Conservation (phyloP, 1,140 invertebrate species). For the Aphis gossypii region DNA sequence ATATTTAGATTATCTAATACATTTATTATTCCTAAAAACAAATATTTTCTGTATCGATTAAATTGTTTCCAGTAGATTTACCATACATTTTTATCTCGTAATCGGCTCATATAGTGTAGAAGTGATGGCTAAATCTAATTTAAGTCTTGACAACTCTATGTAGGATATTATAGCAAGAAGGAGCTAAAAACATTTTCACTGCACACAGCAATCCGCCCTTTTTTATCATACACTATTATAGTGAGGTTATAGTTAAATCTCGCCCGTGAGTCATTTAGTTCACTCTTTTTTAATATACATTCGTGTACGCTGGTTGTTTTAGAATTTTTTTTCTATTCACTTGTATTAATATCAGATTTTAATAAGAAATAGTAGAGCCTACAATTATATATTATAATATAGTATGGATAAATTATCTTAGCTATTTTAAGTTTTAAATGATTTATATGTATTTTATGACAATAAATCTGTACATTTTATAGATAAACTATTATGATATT, state of each 20-base stretch:
- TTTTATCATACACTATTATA: background rate
- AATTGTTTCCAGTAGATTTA: background rate
- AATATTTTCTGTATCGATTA: background rate
- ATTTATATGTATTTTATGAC: background rate
- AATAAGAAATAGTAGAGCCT: background rate
- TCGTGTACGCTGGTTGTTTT: background rate
- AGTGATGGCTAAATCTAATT: background rate
- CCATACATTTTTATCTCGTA: background rate
- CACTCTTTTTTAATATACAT: background rate
- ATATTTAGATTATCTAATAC: too few species aligned
- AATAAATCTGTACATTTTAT: background rate
- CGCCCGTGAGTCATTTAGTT: background rate
- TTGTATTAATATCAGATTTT: background rate
- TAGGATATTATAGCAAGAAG: background rate
- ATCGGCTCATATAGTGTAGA: background rate
- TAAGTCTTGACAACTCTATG: background rate
- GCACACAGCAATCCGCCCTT: background rate
- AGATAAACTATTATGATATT: background rate
- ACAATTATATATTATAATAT: too few species aligned
- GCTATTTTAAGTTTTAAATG: background rate
- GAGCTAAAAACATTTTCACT: background rate
- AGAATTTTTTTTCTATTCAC: background rate
- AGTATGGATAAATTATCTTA: background rate
- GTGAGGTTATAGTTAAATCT: background rate
- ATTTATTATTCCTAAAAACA: too few species aligned